A percentile compares a stretch with the other conserved stretches of the same genome.
These are phyloP conservation scores for Charaxes varanes DNA, from an alignment of 1,140 invertebrate species.

Conservation along the genomic window DNA sequence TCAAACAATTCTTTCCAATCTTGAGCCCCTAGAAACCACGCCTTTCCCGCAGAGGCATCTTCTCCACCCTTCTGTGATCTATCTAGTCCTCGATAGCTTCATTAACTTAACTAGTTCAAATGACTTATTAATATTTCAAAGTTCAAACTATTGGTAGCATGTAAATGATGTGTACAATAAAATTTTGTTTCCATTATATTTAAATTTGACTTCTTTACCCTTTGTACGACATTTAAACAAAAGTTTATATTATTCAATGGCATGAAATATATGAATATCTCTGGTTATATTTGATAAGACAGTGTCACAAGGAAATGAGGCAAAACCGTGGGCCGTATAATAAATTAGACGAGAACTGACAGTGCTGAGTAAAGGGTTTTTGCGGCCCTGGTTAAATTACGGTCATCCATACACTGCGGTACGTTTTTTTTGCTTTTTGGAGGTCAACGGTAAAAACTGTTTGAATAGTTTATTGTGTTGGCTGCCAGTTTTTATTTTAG, in stretches of 20 bases:
- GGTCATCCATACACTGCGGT: conserved; percentile 9
- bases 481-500: background rate
- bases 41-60: too few relatives aligned
- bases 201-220: background rate
- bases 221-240: too few relatives aligned
- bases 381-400: conserved; percentile 14
- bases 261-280: background rate
- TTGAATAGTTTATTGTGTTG: conserved; percentile 4
- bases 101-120: too few relatives aligned
- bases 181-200: background rate
- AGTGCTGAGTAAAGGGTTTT: conserved; percentile 13
- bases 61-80: too few relatives aligned
- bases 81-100: too few relatives aligned
- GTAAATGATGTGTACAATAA: too few relatives aligned
- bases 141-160: too few relatives aligned
- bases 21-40: too few relatives aligned
- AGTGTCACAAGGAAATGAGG: conserved; percentile 11
- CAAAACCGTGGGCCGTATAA: conserved; percentile 10
- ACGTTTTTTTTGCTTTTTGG: conserved; percentile 1
- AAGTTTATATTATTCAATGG: too few relatives aligned
- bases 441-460: conserved; percentile 3
- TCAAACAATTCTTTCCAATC: too few relatives aligned
- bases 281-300: conserved; percentile 5
- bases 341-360: conserved; percentile 14
- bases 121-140: too few relatives aligned